phyloP scores from a whole-genome alignment of 2,797 vertebrate genomes.

The Gypaetus barbatus region DNA sequence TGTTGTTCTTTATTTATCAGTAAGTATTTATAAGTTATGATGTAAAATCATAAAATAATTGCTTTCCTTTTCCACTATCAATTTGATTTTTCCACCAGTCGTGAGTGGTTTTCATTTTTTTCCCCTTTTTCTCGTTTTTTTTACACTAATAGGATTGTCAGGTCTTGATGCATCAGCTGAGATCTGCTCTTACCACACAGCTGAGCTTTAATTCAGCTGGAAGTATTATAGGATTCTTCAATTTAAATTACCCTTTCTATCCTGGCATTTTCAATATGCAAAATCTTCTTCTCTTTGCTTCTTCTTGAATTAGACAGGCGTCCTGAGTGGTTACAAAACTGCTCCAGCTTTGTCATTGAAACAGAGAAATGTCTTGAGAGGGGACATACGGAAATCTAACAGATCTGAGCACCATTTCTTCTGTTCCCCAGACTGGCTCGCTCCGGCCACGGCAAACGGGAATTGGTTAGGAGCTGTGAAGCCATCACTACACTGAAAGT shows the following conservation, averaged over 20 bases:
- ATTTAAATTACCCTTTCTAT: background rate
- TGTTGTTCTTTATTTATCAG: background rate
- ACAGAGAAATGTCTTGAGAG: background rate
- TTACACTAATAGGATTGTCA: background rate
- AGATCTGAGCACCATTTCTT: background rate
- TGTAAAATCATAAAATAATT: background rate
- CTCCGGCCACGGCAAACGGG: rapidly evolving
- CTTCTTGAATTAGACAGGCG: background rate
- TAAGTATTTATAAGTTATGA: background rate
- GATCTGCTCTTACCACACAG: background rate
- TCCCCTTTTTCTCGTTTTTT: background rate
- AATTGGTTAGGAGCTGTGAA: background rate
- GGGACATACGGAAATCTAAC: background rate
- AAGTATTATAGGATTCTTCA: background rate
- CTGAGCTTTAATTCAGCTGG: background rate
- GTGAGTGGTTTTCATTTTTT: background rate
- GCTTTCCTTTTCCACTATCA: background rate
- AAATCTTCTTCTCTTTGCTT: background rate
- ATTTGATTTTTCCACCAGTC: background rate
- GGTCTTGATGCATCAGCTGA: background rate
- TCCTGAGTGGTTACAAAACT: background rate
- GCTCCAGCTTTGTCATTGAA: background rate
- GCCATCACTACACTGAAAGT: background rate
- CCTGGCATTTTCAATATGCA: background rate
- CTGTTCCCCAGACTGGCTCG: background rate